These are phyloP conservation scores for Rhipidura dahli DNA, from an alignment of 2,113 vertebrate species.

Conservation along the genomic window DNA sequence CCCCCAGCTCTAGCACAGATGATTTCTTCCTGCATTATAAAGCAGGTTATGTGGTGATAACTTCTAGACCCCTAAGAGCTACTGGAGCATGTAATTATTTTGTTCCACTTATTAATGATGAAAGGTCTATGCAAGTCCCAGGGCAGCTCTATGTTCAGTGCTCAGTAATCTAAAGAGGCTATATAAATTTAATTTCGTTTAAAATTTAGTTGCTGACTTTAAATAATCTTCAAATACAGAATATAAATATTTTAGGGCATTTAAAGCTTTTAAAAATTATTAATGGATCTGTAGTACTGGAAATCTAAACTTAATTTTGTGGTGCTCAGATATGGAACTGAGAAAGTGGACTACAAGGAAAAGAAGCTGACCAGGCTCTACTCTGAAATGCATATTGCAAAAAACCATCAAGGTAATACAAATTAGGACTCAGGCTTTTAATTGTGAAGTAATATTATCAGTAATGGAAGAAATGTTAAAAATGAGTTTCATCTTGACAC, in stretches of 20 bases:
- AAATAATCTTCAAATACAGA: neutral
- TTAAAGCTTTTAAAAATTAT: neutral
- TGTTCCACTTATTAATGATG: slow-evolving; percentile 57
- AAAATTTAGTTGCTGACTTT: neutral
- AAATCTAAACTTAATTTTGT: neutral
- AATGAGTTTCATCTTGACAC: slow-evolving; percentile 1
- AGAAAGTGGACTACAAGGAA: neutral
- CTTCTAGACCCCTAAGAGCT: slow-evolving; percentile 43
- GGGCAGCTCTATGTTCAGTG: neutral
- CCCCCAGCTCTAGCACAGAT: neutral
- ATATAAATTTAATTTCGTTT: slow-evolving; percentile 27
- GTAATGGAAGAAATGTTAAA: slow-evolving; percentile 6
- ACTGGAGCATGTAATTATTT: slow-evolving; percentile 58
- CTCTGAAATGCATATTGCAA: neutral
- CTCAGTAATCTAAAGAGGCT: slow-evolving; percentile 4
- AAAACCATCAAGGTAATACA: neutral
- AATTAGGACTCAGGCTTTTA: neutral
- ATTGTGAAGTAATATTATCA: neutral
- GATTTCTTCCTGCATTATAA: slow-evolving; percentile 42
- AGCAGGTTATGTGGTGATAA: slow-evolving; percentile 45
- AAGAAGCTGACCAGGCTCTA: neutral
- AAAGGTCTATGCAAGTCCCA: slow-evolving; percentile 44
- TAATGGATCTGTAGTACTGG: neutral
- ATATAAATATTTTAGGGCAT: neutral
- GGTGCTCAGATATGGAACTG: neutral